phyloP scores from a whole-genome alignment of 2,113 vertebrate species.

The Dromaius novaehollandiae region DNA sequence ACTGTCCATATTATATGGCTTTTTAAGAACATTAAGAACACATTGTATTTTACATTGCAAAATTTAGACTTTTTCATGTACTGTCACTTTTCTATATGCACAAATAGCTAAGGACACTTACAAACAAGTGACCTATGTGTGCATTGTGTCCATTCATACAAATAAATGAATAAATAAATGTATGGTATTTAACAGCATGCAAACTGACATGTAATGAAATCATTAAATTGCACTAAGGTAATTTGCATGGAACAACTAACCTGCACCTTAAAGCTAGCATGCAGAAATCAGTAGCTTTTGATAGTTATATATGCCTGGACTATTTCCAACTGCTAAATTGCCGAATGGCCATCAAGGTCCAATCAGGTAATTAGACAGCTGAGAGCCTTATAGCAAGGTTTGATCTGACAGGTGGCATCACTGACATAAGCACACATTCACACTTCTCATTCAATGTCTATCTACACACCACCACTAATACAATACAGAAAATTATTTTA shows the following conservation, averaged over 20 bases:
- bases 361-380: neutral
- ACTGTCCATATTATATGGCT: neutral
- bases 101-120: slow-evolving; percentile 5
- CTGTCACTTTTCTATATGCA: neutral
- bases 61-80: neutral
- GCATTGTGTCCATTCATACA: rapidly evolving
- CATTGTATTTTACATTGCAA: neutral
- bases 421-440: neutral
- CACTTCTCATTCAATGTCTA: neutral
- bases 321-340: slow-evolving; percentile 72
- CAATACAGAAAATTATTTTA: neutral
- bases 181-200: neutral
- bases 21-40: neutral
- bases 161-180: neutral
- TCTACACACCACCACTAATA: neutral
- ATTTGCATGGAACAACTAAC: slow-evolving; percentile 76
- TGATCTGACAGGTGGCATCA: neutral
- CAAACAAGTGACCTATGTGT: slow-evolving; percentile 22
- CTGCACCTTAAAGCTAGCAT: slow-evolving; percentile 60
- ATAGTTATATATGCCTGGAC: slow-evolving; percentile 67
- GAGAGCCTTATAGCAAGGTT: neutral
- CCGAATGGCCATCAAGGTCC: slow-evolving; percentile 23
- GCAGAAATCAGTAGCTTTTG: slow-evolving; percentile 78
- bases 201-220: slow-evolving; percentile 73
- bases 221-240: slow-evolving; percentile 73